Evolutionary conservation across 1,140 invertebrate species (phyloP).

Genomic region (Cryptotermes secundus): DNA sequence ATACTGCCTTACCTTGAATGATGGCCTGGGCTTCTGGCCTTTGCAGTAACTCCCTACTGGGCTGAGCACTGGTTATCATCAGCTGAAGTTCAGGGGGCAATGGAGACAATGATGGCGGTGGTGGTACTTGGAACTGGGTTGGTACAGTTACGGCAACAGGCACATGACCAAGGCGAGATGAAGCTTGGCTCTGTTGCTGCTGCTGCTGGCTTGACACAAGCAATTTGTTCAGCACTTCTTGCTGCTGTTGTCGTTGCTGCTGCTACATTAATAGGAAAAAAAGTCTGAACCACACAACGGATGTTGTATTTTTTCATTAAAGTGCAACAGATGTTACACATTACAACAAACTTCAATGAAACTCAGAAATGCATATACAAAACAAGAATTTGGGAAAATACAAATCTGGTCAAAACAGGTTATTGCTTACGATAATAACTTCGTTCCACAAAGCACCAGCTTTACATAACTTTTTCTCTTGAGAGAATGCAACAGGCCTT

Average conservation of each 20-base stretch:
- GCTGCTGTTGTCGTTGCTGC: slow-evolving; percentile 49
- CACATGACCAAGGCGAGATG: not conserved
- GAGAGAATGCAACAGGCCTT: too few species aligned
- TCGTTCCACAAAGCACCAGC: too few species aligned
- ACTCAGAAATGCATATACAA: too few species aligned
- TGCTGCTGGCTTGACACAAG: slow-evolving; percentile 36
- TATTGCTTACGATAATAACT: too few species aligned
- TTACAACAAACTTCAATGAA: too few species aligned
- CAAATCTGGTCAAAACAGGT: too few species aligned
- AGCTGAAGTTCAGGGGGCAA: slow-evolving; percentile 56
- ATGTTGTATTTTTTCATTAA: too few species aligned
- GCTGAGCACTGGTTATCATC: slow-evolving; percentile 53
- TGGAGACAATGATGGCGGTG: slow-evolving; percentile 43
- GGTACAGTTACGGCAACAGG: not conserved
- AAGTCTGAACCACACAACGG: too few species aligned
- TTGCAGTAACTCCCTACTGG: slow-evolving; percentile 62
- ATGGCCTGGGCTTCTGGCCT: slow-evolving; percentile 72
- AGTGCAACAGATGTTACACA: too few species aligned
- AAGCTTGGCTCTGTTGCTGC: slow-evolving; percentile 15
- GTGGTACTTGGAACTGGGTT: slow-evolving; percentile 4
- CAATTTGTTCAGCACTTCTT: slow-evolving; percentile 34
- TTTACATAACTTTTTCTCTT: too few species aligned
- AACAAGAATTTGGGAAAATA: too few species aligned
- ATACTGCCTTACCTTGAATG: slow-evolving; percentile 56
- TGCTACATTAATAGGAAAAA: slow-evolving; percentile 39